phyloP scores from a whole-genome alignment of 37 sponge, comb jelly and placozoan genomes.

The Axinella damicornis region DNA sequence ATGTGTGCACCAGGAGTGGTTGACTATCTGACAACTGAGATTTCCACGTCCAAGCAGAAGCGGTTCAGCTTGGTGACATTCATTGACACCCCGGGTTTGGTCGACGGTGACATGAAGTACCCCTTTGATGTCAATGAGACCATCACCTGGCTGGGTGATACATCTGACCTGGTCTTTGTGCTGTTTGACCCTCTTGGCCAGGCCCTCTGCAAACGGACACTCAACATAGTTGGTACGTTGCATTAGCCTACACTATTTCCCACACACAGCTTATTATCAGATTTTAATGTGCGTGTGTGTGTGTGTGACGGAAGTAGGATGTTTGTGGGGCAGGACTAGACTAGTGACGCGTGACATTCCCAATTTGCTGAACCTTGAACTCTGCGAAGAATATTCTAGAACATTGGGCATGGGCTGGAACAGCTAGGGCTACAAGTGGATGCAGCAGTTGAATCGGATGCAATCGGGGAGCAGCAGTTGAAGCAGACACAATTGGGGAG shows the following conservation, averaged over 20 bases:
- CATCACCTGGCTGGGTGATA: conserved; percentile 65
- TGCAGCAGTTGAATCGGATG: no score
- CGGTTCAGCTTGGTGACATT: conserved; percentile 79
- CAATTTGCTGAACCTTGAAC: no score
- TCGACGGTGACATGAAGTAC: conserved; percentile 87
- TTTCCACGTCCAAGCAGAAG: conserved; percentile 83
- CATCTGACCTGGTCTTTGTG: conserved; percentile 78
- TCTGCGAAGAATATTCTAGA: no score
- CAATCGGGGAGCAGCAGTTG: no score
- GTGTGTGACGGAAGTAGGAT: no score
- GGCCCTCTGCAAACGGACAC: conserved; percentile 83
- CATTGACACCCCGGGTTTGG: conserved; percentile 85
- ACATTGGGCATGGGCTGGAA: no score
- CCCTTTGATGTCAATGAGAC: conserved; percentile 83
- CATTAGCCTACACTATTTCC: no score
- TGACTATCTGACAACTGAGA: conserved; percentile 75
- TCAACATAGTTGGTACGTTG: conserved; percentile 83
- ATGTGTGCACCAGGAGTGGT: conserved; percentile 60
- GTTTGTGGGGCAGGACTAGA: no score
- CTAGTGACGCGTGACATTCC: neutral
- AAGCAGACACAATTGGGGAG: no score
- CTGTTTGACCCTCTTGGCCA: conserved; percentile 89
- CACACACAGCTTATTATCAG: no score
- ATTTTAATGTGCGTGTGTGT: neutral
- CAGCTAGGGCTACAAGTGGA: no score